Base-by-base conservation (phyloP, 2,797 vertebrate species). In the Phrynocephalus guinanensis region DNA sequence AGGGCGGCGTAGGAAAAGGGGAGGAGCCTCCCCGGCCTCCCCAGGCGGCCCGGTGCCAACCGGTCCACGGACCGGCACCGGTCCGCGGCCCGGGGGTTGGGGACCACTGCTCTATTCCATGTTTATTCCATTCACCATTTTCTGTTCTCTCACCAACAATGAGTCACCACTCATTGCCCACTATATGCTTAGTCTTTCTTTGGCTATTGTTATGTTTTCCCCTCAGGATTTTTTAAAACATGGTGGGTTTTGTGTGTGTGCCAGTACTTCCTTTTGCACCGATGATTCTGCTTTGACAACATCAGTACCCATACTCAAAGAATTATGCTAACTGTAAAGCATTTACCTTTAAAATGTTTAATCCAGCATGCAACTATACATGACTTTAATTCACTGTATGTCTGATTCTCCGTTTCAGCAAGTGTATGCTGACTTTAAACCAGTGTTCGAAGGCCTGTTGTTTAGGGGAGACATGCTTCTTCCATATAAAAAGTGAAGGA, bases 341-440 rank as follows among this genome's bases (percentile, higher is more conserved):
- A 52, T 8, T 79, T 20, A 86, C 67, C 50, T 86, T 72, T 77
- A 87, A 90, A 18, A 8, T 13, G 68, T 1, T 44, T 90, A 26
- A 79, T 79, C 26, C 68, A 71, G 6, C 50, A 56, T 88, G 73
- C 5, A 80, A 1, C 60, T 82, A 3, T 0, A 0, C 2, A 6
- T 15, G 24, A 11, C 91, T 87, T 26, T 28, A 75, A 75, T 30
- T 15, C 22, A 10, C 24, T 5, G 8, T 13, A 22, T 13, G 24
- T 60, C 11, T 63, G 73, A 63, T 44, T 7, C 30, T 75, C 28
- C 28, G 9, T 63, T 73, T 60, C 52, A 63, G 50, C 22, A 73
- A 71, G n/a, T 6, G 22, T 60, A n/a, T 48, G 28, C 50, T 84
- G 82, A 38, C 16, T 83, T 52, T 71, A 68, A 9, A 18, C 0